phyloP scores from a whole-genome alignment of 2,113 vertebrate species.

The Datnioides undecimradiatus region DNA sequence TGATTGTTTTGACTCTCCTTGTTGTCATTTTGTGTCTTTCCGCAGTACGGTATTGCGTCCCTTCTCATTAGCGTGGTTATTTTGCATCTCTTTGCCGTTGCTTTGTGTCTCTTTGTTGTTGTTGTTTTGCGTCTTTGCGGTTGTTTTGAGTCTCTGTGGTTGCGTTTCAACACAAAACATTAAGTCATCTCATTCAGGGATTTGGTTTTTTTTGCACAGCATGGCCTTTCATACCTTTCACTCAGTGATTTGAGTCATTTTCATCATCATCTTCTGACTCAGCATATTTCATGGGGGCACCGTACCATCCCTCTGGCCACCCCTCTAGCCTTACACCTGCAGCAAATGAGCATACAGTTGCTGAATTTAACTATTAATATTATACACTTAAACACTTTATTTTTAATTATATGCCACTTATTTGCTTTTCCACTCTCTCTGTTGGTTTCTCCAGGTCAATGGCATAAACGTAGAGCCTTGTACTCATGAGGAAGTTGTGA shows the following conservation, averaged over 20 bases:
- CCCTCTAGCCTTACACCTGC: not conserved
- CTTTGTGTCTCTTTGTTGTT: not conserved
- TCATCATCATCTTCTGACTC: not conserved
- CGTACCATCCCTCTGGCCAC: no score
- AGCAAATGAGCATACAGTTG: not conserved
- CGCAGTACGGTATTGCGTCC: no score
- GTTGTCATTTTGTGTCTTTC: no score
- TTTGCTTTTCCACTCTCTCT: slow-evolving; percentile 15
- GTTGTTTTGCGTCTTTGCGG: not conserved
- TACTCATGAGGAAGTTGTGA: slow-evolving; percentile 96
- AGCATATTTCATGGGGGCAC: no score
- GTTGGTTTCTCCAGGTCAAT: slow-evolving; percentile 88
- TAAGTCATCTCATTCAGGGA: not conserved
- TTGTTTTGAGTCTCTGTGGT: not conserved
- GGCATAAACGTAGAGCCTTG: slow-evolving; percentile 93
- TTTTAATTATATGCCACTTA: not conserved
- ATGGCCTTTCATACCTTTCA: no score
- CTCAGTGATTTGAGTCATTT: no score
- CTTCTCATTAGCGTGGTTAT: no score
- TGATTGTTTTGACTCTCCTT: not conserved
- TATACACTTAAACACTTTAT: not conserved
- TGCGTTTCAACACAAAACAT: not conserved
- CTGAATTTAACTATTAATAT: no score
- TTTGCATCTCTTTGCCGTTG: not conserved
- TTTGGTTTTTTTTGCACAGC: no score